Evolutionary conservation across 2,113 vertebrate species (phyloP), one percentile per base, ranked within the genome.

Genomic region (Ictalurus furcatus): DNA sequence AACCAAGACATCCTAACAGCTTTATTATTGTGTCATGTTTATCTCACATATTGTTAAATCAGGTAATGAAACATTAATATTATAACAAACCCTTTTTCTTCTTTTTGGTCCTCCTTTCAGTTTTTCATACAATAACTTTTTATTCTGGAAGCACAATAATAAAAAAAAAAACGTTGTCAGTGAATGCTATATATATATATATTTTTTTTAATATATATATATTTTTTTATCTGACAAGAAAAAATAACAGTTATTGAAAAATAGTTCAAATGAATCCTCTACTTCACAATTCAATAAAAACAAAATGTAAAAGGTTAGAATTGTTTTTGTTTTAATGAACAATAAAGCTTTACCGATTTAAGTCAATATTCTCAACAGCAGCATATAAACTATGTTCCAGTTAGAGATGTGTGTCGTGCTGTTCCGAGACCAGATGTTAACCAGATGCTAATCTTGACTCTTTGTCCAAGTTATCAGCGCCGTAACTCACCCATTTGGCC

Each of bases 61-160:
- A 28, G 48, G 40, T 88, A 87, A 89, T 69, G 30, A 90, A 56
- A 92, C 12, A 83, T 58, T 52, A 37, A 37, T 2, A 28, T 84
- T 5, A 87, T 28, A 84, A 88, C 65, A 86, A 96, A 99, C 98
- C 98, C 98, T 97, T 94, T 97, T 98, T 94, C 96, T 97, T 93
- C 97, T 97, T 87, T 97, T 98, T 52, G 97, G 95, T 93, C 96
- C 97, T 87, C 95, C 96, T 91, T 95, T 98, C 93, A 98, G 95
- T 94, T 99, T 99, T 92, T 98, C 97, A 92, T 97, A 97, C 92
- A 99, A 94, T 93, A 97, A 95, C 87, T 96, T 98, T 96, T 99
- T 99, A 95, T 97, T 98, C 98, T 99, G 93, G 37, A 91, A 92
- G 61, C 87, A 79, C 78, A 76, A 65, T 37, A 83, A 65, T 37